Base-by-base conservation (phyloP, 1,140 invertebrate species). In the Sitobion miscanthi region DNA sequence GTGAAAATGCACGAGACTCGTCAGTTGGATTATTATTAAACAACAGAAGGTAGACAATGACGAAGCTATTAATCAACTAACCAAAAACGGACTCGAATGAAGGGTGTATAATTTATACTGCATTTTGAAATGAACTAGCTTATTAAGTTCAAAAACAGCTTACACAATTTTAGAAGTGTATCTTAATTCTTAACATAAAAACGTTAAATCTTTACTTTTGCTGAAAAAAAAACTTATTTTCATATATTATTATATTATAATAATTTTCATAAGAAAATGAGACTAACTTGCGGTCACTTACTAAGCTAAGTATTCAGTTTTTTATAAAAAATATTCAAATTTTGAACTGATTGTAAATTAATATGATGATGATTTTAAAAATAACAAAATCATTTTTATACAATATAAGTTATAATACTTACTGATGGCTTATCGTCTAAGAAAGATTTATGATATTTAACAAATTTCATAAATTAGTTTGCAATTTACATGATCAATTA, bases 1-100 rank as follows among this genome's bases (percentile, higher is more conserved):
- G 54, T 25, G 90, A 30, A 47, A 91, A 77, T 82, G 6, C 90
- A 91, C 7, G 45, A 57, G 57, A 82, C 38, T 69, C 35, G 49
- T 89, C 90, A n/a, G 62, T 20, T n/a, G 62, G 69, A 91, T 91
- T 91, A 49, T 83, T 91, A 91, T 83, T 83, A 91, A 83, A 91
- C 69, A 82, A 82, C 90, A 69, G 45, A 47, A 77, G 90, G 57
- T 91, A 91, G 62, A 91, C 69, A 91, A 91, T 83, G 90, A 52
- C 90, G 90, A 91, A 21, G 45, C 90, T 83, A 91, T 91, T 91
- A 91, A 91, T 91, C 90, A 91, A 91, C 69, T 91, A 91, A 91
- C 90, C 69, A 82, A 83, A 91, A 83, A 91, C 90, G n/a, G 90
- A 83, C 38, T 49, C 45, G 69, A 82, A 11, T 47, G 42, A 83